Evolutionary conservation across 2,797 vertebrate species (phyloP).

Genomic region (Eulemur albifrons): DNA sequence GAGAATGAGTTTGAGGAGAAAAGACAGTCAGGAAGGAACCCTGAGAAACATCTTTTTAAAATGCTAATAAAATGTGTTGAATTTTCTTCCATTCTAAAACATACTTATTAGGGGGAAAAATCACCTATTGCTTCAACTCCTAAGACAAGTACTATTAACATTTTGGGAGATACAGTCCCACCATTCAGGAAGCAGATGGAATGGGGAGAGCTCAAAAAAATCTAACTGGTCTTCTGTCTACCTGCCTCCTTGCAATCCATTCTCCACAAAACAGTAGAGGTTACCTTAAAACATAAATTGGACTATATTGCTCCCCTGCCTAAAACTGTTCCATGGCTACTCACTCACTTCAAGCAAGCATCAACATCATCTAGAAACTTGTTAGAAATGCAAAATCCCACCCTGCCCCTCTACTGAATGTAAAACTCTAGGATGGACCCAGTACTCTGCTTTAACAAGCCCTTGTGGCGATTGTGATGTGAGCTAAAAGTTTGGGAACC

Average conservation of each 20-base stretch:
- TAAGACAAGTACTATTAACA: constrained; percentile 12
- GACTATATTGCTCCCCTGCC: neutral
- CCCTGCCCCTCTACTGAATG: neutral
- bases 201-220: constrained; percentile 9
- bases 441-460: neutral
- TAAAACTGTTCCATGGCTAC: neutral
- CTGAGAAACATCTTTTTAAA: neutral
- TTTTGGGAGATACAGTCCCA: neutral
- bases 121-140: neutral
- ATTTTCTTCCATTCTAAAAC: constrained; percentile 8
- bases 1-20: neutral
- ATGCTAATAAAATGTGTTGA: neutral
- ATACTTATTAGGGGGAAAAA: neutral
- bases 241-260: neutral
- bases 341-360: constrained; percentile 18
- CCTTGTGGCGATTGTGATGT: neutral
- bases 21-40: neutral
- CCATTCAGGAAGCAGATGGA: neutral
- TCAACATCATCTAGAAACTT: neutral
- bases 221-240: neutral
- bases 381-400: neutral
- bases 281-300: neutral
- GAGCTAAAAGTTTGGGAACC: neutral
- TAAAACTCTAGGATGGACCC: neutral
- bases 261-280: neutral